Evolutionary conservation across 2,113 vertebrate genomes (phyloP).

Genomic region (Mirza zaza): DNA sequence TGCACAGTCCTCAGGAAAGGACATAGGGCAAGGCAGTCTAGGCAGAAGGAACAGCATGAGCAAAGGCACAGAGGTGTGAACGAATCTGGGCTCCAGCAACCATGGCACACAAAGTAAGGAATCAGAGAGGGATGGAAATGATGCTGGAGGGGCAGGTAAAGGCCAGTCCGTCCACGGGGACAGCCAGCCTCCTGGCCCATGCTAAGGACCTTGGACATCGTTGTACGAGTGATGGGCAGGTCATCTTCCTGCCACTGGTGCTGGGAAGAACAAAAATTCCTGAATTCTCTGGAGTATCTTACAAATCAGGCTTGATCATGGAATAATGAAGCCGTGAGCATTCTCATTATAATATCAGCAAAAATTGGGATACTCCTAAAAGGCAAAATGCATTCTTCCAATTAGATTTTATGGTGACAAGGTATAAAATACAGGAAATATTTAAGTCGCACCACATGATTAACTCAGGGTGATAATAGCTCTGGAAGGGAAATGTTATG

Average conservation of each 20-base stretch:
- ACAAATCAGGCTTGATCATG: background rate
- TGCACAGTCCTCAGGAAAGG: background rate
- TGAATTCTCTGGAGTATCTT: background rate
- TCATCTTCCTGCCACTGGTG: background rate
- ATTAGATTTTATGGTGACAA: background rate
- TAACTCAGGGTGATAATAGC: background rate
- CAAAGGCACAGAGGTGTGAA: background rate
- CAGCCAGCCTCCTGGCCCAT: rapidly evolving
- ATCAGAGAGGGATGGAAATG: background rate
- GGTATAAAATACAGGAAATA: background rate
- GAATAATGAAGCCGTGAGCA: background rate
- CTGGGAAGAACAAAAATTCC: background rate
- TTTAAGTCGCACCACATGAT: background rate
- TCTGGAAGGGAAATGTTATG: background rate
- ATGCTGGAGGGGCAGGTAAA: background rate
- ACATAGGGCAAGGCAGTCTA: background rate
- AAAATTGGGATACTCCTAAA: background rate
- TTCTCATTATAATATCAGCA: background rate
- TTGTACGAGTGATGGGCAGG: rapidly evolving
- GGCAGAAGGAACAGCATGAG: background rate
- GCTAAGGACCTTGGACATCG: background rate
- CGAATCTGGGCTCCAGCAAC: background rate
- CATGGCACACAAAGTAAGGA: background rate
- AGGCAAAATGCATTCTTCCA: background rate
- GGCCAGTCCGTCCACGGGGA: too few species aligned